phyloP scores from a whole-genome alignment of 2,888 invertebrate genomes.

The Subacronicta megacephala region DNA sequence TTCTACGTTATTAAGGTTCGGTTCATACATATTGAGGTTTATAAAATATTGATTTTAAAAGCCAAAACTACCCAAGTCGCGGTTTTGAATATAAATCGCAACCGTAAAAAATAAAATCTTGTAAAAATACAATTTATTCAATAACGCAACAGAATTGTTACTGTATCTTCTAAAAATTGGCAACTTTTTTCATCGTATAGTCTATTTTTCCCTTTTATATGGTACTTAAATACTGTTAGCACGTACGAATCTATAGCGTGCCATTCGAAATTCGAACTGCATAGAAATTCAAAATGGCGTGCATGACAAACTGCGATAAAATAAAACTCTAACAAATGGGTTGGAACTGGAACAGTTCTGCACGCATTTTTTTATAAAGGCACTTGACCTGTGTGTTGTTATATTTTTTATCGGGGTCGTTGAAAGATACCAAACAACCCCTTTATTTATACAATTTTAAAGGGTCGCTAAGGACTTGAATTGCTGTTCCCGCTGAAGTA shows the following conservation, averaged over 20 bases:
- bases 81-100: slow-evolving; percentile 5
- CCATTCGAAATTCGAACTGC: slow-evolving; percentile 7
- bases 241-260: slow-evolving; percentile 18
- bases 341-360: slow-evolving; percentile 23
- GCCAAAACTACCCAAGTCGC: neutral
- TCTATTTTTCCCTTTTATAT: neutral
- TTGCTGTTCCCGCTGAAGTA: neutral
- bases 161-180: no score
- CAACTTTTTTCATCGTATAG: no score
- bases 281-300: slow-evolving; percentile 42
- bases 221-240: slow-evolving; percentile 16
- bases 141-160: neutral
- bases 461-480: neutral
- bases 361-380: slow-evolving; percentile 32
- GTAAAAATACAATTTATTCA: neutral
- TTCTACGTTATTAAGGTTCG: neutral
- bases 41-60: slow-evolving; percentile 17
- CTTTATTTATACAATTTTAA: no score
- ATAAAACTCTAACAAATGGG: slow-evolving; percentile 37
- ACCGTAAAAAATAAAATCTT: slow-evolving; percentile 1
- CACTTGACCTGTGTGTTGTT: slow-evolving; percentile 36
- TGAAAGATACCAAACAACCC: neutral
- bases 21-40: slow-evolving; percentile 8
- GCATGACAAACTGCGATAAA: slow-evolving; percentile 39
- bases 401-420: slow-evolving; percentile 3